Percentiles rank a stretch among this genome's conserved stretches.
phyloP scores from a whole-genome alignment of 1,140 invertebrate genomes.

The Drosophila quadrilineata region DNA sequence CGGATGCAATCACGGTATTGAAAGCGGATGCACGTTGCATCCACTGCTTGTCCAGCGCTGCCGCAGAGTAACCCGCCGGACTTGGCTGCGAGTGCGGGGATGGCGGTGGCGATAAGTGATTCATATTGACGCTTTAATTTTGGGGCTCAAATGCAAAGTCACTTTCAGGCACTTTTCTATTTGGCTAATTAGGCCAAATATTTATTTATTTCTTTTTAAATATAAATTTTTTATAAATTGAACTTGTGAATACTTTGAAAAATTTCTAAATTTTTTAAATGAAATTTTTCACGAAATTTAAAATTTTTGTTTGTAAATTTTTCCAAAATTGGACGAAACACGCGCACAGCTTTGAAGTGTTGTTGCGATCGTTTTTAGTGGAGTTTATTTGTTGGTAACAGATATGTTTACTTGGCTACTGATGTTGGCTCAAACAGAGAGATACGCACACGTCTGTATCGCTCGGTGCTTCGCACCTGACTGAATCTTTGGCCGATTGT shows the following conservation, averaged over 20 bases:
- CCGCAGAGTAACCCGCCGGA: slow-evolving; percentile 56
- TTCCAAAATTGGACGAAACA: too few species aligned
- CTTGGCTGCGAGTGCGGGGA: slow-evolving; percentile 77
- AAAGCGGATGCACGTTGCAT: slow-evolving; percentile 78
- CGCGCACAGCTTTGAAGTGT: too few species aligned
- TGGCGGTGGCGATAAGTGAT: slow-evolving; percentile 79
- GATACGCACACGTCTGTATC: slow-evolving; percentile 78
- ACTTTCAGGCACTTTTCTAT: too few species aligned
- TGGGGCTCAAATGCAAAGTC: too few species aligned
- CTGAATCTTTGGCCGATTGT: slow-evolving; percentile 79
- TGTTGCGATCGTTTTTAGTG: slow-evolving; percentile 2
- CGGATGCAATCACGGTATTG: slow-evolving; percentile 74
- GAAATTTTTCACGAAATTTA: too few species aligned
- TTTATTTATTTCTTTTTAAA: too few species aligned
- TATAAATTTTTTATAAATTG: too few species aligned
- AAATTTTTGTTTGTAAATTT: too few species aligned
- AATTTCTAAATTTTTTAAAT: too few species aligned
- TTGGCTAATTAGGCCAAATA: too few species aligned
- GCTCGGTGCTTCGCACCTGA: slow-evolving; percentile 81
- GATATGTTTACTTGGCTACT: slow-evolving; percentile 32
- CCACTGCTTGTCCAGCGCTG: slow-evolving; percentile 71
- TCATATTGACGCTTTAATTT: slow-evolving; percentile 52
- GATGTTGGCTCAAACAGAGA: too few species aligned
- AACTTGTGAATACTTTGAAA: too few species aligned
- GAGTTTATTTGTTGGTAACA: slow-evolving; percentile 17